Conservation (phyloP, 2,113 vertebrate species). For the Antennarius striatus region DNA sequence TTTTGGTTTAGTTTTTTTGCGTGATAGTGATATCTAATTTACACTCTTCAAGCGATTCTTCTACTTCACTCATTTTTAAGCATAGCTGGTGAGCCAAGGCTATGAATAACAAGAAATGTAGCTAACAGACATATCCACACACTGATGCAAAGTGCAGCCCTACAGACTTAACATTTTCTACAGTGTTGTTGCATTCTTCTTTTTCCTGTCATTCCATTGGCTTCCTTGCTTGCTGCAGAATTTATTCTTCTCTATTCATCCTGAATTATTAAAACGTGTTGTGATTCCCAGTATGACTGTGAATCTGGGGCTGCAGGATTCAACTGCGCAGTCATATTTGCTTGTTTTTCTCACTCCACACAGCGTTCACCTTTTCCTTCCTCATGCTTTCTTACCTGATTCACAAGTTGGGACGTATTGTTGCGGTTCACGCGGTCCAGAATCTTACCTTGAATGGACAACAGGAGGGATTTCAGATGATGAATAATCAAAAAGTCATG, state of each 20-base stretch:
- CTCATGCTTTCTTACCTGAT: slow-evolving; percentile 33
- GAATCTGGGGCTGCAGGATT: slow-evolving; percentile 79
- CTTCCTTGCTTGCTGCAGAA: slow-evolving; percentile 69
- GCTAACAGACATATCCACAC: slow-evolving; percentile 5
- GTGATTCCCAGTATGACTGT: slow-evolving; percentile 84
- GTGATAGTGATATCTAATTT: not conserved
- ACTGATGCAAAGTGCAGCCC: slow-evolving; percentile 19
- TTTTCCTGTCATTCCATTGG: slow-evolving; percentile 62
- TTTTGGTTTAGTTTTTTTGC: slow-evolving; percentile 12
- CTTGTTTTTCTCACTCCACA: slow-evolving; percentile 65
- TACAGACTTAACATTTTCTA: slow-evolving; percentile 30
- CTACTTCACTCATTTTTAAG: slow-evolving; percentile 2
- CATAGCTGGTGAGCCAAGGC: slow-evolving; percentile 21
- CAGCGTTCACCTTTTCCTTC: slow-evolving; percentile 37
- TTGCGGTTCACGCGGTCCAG: slow-evolving; percentile 36
- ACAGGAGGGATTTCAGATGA: slow-evolving; percentile 47
- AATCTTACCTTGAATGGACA: slow-evolving; percentile 63
- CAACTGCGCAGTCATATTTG: slow-evolving; percentile 69
- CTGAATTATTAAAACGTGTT: slow-evolving; percentile 87
- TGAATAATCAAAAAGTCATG: slow-evolving; percentile 57
- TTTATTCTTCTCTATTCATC: slow-evolving; percentile 71
- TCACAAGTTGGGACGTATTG: slow-evolving; percentile 48
- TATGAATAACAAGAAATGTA: slow-evolving; percentile 25
- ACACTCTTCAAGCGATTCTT: not conserved
- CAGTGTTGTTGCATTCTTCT: slow-evolving; percentile 38